Evolutionary conservation across 2,888 invertebrate genomes (phyloP).

Genomic region (Onchidella celtica): DNA sequence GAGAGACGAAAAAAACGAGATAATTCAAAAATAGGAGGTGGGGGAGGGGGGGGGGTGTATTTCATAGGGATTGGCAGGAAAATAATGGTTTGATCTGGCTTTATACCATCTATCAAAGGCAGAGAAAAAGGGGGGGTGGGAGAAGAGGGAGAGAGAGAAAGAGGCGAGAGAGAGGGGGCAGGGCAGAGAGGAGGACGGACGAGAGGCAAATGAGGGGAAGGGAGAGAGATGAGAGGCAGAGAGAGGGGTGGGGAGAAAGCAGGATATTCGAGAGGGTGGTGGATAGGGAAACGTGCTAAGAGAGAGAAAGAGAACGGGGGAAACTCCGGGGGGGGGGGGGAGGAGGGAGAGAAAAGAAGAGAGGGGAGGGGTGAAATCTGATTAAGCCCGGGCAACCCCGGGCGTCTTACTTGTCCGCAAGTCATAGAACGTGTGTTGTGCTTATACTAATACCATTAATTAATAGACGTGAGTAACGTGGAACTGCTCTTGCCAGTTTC

Average conservation of each 20-base stretch:
- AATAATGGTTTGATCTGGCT: not conserved
- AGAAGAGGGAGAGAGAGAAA: not conserved
- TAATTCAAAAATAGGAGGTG: not conserved
- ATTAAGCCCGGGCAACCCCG: not conserved
- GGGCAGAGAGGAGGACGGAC: not conserved
- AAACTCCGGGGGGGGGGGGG: not conserved
- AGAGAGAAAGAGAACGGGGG: not conserved
- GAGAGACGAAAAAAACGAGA: constrained; percentile 8
- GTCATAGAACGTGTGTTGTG: not conserved
- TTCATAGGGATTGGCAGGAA: not conserved
- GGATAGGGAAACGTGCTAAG: not conserved
- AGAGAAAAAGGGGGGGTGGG: not conserved
- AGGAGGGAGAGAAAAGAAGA: not conserved
- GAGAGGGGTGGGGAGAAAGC: not conserved
- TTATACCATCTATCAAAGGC: not conserved
- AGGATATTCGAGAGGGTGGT: not conserved
- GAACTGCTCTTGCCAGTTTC: too few relatives aligned
- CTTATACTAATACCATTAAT: too few relatives aligned
- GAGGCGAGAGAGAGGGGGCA: not conserved
- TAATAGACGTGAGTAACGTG: too few relatives aligned
- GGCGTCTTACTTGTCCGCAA: not conserved
- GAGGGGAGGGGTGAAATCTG: constrained; percentile 7
- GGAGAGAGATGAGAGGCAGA: not conserved
- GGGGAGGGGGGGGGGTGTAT: too few relatives aligned
- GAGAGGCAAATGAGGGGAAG: not conserved